phyloP scores from a whole-genome alignment of 2,113 vertebrate species.

The Petrocephalus microphthalmus region DNA sequence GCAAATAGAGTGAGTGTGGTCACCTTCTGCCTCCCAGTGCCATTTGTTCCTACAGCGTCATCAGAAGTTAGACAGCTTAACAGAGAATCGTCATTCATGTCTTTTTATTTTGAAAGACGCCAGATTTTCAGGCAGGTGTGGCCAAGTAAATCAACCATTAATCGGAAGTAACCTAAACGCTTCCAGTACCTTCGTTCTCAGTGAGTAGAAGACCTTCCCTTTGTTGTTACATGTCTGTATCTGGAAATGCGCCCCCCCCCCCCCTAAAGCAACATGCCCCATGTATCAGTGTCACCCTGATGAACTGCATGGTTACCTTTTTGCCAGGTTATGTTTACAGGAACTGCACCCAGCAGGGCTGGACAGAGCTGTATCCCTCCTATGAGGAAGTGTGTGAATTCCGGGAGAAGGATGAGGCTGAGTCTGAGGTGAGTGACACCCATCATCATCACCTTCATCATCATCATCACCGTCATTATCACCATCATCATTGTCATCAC shows the following conservation, averaged over 20 bases:
- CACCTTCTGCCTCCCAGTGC: not conserved
- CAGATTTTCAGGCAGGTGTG: not conserved
- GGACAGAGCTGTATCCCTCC: slow-evolving; percentile 43
- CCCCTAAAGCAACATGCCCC: not conserved
- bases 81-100: not conserved
- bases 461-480: not conserved
- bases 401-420: slow-evolving; percentile 23
- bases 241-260: not conserved
- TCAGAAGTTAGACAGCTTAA: not conserved
- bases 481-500: no score
- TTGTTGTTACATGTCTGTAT: not conserved
- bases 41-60: not conserved
- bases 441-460: not conserved
- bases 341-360: slow-evolving; percentile 50
- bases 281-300: not conserved
- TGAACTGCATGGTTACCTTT: not conserved
- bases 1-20: not conserved
- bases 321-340: slow-evolving; percentile 46
- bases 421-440: slow-evolving; percentile 38
- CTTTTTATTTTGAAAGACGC: not conserved
- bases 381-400: slow-evolving; percentile 49
- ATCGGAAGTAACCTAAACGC: not conserved
- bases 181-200: not conserved
- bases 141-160: not conserved
- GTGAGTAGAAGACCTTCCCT: not conserved